Evolutionary conservation across 2,113 vertebrate genomes (phyloP).

Genomic region (Sciurus niger): DNA sequence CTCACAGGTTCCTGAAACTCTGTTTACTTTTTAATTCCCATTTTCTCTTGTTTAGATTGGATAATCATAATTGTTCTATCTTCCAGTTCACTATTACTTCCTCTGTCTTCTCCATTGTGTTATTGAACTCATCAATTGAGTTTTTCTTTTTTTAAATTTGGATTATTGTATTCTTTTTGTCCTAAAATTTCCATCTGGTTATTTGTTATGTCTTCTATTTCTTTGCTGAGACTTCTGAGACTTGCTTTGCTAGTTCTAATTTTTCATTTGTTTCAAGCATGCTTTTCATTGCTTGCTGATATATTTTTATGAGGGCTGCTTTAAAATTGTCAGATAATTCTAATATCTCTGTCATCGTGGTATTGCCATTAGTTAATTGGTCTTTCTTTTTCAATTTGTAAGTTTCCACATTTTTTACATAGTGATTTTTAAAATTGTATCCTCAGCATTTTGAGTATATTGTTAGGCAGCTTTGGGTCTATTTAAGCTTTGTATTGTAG

Average conservation of each 20-base stretch:
- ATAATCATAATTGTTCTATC: neutral
- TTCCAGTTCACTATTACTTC: neutral
- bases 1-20: neutral
- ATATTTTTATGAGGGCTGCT: neutral
- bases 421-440: neutral
- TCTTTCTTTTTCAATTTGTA: neutral
- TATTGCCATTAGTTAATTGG: neutral
- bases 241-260: neutral
- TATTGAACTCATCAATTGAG: neutral
- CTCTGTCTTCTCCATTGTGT: neutral
- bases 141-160: neutral
- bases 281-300: neutral
- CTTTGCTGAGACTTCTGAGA: neutral
- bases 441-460: neutral
- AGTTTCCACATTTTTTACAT: neutral
- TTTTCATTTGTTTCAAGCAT: neutral
- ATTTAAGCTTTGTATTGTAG: neutral
- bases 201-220: neutral
- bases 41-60: neutral
- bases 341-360: neutral
- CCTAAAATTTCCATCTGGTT: neutral
- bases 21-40: neutral
- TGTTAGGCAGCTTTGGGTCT: neutral
- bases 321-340: slow-evolving; percentile 11
- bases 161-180: neutral